Conservation (phyloP, 2,888 invertebrate genomes). For the Halictus ligatus region DNA sequence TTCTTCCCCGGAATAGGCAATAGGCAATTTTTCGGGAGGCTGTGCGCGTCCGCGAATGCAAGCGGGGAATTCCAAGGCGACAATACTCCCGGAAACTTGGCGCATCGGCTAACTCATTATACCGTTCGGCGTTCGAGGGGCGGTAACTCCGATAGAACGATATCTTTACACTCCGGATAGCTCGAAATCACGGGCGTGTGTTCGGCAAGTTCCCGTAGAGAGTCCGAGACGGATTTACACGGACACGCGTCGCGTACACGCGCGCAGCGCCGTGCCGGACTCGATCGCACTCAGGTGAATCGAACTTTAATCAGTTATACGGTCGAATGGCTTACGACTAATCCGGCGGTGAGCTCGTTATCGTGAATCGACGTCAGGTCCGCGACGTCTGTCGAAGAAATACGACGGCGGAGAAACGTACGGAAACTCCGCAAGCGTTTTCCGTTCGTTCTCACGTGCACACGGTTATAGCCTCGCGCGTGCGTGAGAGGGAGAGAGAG, state of each 20-base stretch:
- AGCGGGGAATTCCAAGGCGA: background rate
- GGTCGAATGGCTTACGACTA: slow-evolving; percentile 41
- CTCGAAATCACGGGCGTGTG: slow-evolving; percentile 12
- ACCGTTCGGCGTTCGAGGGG: background rate
- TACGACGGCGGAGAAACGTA: slow-evolving; percentile 13
- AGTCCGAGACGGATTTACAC: slow-evolving; percentile 18
- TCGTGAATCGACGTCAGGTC: slow-evolving; percentile 38
- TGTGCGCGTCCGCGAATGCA: background rate
- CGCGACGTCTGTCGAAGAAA: slow-evolving; percentile 28
- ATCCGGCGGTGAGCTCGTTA: slow-evolving; percentile 29
- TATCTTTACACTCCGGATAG: slow-evolving; percentile 20
- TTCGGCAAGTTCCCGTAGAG: slow-evolving; percentile 6
- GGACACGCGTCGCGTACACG: slow-evolving; percentile 17
- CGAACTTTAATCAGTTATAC: slow-evolving; percentile 54
- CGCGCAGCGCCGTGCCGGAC: background rate
- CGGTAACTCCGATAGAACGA: background rate
- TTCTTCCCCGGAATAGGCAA: too few species aligned
- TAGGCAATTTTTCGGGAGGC: background rate
- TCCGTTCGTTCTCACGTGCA: slow-evolving; percentile 24
- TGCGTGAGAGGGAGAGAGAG: background rate
- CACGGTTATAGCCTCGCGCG: background rate
- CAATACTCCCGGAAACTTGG: background rate
- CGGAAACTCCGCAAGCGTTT: slow-evolving; percentile 2
- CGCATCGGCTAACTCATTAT: slow-evolving; percentile 11
- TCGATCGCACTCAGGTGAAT: slow-evolving; percentile 36